Conservation (phyloP, 2,113 vertebrate genomes). For the Syngnathus scovelli region DNA sequence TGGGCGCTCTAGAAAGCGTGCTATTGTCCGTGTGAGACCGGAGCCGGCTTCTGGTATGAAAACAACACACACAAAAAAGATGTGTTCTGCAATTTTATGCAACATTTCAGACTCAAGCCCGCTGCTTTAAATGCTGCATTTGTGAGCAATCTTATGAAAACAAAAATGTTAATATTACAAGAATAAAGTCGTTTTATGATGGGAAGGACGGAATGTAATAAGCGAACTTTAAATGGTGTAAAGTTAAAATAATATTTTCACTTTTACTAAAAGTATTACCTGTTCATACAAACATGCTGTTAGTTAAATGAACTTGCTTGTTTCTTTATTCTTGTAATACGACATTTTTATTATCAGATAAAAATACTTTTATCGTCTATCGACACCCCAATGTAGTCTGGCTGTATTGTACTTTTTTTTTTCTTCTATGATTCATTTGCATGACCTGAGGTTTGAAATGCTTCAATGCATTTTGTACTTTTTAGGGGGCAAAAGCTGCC, state of each 20-base stretch:
- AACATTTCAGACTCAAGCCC: constrained; percentile 1
- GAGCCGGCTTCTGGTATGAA: constrained; percentile 6
- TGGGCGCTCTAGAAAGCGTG: background rate
- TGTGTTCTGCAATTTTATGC: background rate
- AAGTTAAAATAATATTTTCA: background rate
- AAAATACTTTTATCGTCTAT: background rate
- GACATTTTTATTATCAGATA: background rate
- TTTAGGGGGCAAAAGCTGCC: background rate
- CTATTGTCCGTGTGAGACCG: background rate
- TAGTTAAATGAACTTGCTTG: background rate
- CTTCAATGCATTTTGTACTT: background rate
- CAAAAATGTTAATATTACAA: background rate
- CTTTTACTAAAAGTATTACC: background rate
- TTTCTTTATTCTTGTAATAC: background rate
- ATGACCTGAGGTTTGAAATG: background rate
- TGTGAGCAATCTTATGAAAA: background rate
- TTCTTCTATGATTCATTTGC: background rate
- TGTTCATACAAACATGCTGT: background rate
- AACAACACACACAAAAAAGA: background rate
- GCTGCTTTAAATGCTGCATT: background rate
- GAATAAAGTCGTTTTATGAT: background rate
- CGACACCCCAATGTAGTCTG: background rate
- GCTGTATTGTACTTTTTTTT: background rate
- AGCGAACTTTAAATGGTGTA: too few relatives aligned
- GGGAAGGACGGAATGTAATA: background rate